Evolutionary conservation across 2,113 vertebrate species (phyloP).

Genomic region (Tiliqua scincoides): DNA sequence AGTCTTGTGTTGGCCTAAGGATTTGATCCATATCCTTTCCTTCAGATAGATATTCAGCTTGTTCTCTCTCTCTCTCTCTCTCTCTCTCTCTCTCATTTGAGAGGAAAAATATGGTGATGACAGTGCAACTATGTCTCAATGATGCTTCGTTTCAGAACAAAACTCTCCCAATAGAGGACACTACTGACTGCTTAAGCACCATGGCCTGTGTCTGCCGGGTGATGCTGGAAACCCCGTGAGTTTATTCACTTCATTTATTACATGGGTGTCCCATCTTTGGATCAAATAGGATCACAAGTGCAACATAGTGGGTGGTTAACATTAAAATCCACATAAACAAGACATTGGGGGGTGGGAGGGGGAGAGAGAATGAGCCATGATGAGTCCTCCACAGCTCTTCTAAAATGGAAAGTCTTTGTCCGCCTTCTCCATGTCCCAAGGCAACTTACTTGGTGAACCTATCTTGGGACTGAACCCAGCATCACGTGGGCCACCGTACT

Average conservation of each 20-base stretch:
- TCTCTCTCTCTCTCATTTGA: no score
- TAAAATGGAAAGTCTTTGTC: not conserved
- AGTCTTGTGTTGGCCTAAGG: no score
- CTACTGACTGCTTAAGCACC: conserved; percentile 94
- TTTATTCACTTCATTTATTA: conserved; percentile 18
- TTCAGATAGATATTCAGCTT: no score
- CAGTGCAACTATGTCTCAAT: not conserved
- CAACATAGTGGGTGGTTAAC: not conserved
- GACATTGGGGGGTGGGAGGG: not conserved
- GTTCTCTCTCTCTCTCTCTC: no score
- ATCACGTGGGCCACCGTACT: not conserved
- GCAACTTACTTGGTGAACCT: not conserved
- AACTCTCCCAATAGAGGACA: conserved; percentile 93
- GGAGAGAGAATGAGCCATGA: not conserved
- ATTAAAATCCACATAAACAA: not conserved
- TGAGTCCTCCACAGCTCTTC: not conserved
- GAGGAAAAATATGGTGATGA: not conserved
- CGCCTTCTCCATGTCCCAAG: no score
- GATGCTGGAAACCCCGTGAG: conserved; percentile 96
- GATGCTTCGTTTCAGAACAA: conserved; percentile 82
- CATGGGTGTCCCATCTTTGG: no score
- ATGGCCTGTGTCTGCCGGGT: conserved; percentile 95
- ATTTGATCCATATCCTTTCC: not conserved
- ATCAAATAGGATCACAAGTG: not conserved
- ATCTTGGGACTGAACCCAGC: not conserved